Percentiles rank a stretch among this genome's conserved stretches.
Conservation (phyloP, 2,113 vertebrate species). For the Rattus norvegicus region GRCr8 NC_086033.1:38515001-38515500, state of each 20-base stretch:
- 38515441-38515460: neutral
- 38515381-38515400: neutral
- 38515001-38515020: no score
- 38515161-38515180: neutral
- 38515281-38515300: neutral
- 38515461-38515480: neutral
- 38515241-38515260: neutral
- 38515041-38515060: accelerated
- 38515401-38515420: neutral
- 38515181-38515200: neutral
- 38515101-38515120: neutral
- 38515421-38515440: neutral
- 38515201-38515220: neutral
- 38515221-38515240: neutral
- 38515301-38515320: neutral
- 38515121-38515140: neutral
- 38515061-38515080: neutral
- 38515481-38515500: neutral
- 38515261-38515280: neutral
- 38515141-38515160: neutral
- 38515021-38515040: neutral
- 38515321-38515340: neutral
- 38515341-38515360: neutral
- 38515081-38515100: neutral
- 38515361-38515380: neutral